Evolutionary conservation across 2,797 vertebrate genomes (phyloP).

Genomic region (Antennarius maculatus): DNA sequence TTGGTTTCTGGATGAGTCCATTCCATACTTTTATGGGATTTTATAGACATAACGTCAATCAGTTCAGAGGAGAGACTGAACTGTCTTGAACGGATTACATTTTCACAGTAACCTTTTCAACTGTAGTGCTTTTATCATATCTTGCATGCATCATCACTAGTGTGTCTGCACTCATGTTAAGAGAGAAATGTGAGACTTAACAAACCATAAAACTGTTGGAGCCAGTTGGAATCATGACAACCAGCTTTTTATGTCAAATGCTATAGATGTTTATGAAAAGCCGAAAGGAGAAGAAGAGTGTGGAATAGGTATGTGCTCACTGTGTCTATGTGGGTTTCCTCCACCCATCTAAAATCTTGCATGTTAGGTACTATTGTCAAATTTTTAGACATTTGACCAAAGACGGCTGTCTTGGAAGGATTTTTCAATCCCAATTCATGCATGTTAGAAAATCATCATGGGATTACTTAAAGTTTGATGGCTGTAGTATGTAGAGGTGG

Average conservation of each 20-base stretch:
- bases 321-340: too few relatives aligned
- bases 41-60: not conserved
- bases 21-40: not conserved
- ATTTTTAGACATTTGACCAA: too few relatives aligned
- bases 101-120: slow-evolving; percentile 8
- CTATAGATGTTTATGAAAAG: slow-evolving; percentile 7
- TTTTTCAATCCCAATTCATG: too few relatives aligned
- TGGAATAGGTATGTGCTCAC: too few relatives aligned
- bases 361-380: too few relatives aligned
- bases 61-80: not conserved
- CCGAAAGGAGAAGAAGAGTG: too few relatives aligned
- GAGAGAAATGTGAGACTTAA: slow-evolving; percentile 24
- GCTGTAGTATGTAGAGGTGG: too few relatives aligned
- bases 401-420: too few relatives aligned
- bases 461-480: too few relatives aligned
- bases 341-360: too few relatives aligned
- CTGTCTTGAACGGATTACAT: slow-evolving; percentile 28
- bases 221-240: slow-evolving; percentile 10
- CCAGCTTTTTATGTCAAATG: slow-evolving; percentile 13
- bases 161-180: slow-evolving; percentile 16
- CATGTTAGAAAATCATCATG: too few relatives aligned
- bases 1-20: not conserved
- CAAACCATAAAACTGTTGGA: slow-evolving; percentile 26
- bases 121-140: slow-evolving; percentile 16
- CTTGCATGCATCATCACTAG: slow-evolving; percentile 29